A percentile compares a stretch with the other conserved stretches of the same genome.
These are phyloP conservation scores for Lobophora halterata DNA, from an alignment of 2,888 invertebrate species.

Conservation along the genomic window DNA sequence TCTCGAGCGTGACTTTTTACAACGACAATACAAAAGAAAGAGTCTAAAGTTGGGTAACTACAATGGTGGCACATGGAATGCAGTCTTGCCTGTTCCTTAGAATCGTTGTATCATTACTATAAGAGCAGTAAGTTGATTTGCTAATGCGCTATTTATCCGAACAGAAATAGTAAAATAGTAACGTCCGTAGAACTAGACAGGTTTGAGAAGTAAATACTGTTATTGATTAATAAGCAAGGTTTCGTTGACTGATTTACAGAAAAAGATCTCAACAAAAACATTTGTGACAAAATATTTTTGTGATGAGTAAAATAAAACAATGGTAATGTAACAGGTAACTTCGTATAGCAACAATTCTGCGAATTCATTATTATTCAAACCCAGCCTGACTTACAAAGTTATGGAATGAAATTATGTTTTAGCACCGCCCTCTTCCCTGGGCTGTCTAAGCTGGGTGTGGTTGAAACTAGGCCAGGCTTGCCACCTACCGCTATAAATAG, in stretches of 20 bases:
- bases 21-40: conserved; percentile 38
- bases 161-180: too few species aligned
- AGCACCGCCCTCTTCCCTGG: conserved; percentile 25
- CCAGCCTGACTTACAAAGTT: conserved; percentile 19
- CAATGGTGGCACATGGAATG: conserved; percentile 58
- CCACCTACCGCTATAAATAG: conserved; percentile 4
- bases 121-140: conserved; percentile 13
- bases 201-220: too few species aligned
- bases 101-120: conserved; percentile 40
- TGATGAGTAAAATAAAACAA: not conserved
- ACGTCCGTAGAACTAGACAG: not conserved
- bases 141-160: conserved; percentile 6
- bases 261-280: not conserved
- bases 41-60: conserved; percentile 37
- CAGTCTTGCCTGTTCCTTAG: conserved; percentile 49
- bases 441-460: conserved; percentile 13
- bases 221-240: too few species aligned
- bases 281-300: not conserved
- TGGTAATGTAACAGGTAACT: conserved; percentile 14
- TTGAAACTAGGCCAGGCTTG: conserved; percentile 10
- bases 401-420: conserved; percentile 26
- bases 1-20: conserved; percentile 31
- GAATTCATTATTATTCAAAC: conserved; percentile 18
- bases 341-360: conserved; percentile 12
- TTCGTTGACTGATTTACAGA: too few species aligned